Percentiles rank a stretch among this genome's conserved stretches.
Conservation (phyloP, 2,113 vertebrate species). For the Solenodon paradoxus region DNA sequence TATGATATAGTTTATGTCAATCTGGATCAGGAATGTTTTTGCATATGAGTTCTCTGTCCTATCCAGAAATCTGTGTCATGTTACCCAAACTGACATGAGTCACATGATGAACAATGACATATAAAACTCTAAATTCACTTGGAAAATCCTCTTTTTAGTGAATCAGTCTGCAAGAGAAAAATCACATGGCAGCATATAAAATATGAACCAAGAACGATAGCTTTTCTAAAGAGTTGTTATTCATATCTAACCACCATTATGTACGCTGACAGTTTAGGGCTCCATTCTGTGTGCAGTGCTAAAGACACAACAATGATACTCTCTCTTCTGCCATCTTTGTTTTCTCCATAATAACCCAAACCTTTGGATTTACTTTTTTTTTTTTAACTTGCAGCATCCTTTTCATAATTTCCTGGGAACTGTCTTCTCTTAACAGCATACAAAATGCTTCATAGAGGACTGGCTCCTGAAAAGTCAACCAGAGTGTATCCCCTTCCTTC, state of each 20-base stretch:
- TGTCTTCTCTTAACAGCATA: neutral
- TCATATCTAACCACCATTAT: neutral
- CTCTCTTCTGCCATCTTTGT: neutral
- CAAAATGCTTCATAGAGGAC: neutral
- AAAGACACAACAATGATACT: neutral
- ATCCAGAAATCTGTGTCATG: neutral
- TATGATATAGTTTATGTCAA: neutral
- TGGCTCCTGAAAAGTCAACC: neutral
- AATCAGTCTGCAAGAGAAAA: neutral
- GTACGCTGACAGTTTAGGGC: neutral
- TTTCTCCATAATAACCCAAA: neutral
- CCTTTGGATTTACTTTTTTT: neutral
- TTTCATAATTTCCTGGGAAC: slow-evolving; percentile 4
- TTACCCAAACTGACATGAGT: neutral
- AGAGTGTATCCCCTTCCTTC: neutral
- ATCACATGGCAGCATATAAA: slow-evolving; percentile 6
- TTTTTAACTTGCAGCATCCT: neutral
- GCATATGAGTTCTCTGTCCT: neutral
- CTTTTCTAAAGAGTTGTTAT: neutral
- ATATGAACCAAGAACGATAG: slow-evolving; percentile 10
- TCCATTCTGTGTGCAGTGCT: neutral
- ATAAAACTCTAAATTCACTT: slow-evolving; percentile 6
- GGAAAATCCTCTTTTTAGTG: neutral
- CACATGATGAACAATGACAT: neutral
- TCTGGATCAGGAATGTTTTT: neutral